A percentile compares a stretch with the other conserved stretches of the same genome.
These are phyloP conservation scores for Ips typographus DNA, from an alignment of 1,140 invertebrate species.

Conservation along the genomic window DNA sequence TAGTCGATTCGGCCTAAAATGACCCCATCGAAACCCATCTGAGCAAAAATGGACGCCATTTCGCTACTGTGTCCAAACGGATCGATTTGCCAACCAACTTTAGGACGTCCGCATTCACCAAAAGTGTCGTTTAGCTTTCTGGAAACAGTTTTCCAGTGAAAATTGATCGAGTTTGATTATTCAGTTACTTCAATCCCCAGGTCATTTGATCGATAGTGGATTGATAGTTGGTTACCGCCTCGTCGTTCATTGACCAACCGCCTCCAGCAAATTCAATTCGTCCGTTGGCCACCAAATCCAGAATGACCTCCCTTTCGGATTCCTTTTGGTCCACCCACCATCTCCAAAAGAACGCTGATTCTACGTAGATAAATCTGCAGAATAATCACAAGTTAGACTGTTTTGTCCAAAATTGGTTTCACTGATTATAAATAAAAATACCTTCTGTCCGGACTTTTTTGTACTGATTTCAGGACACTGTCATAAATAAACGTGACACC, in stretches of 20 bases:
- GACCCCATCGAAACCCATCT: constrained; percentile 82
- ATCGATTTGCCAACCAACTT: constrained; percentile 91
- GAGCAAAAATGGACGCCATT: constrained; percentile 82
- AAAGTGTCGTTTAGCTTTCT: constrained; percentile 78
- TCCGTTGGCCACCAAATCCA: constrained; percentile 67
- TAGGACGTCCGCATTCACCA: constrained; percentile 77
- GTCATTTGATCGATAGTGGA: constrained; percentile 92
- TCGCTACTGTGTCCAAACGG: constrained; percentile 91
- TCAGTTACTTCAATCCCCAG: constrained; percentile 66
- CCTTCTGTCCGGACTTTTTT: constrained; percentile 17
- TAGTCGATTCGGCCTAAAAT: constrained; percentile 89
- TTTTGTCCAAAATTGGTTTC: background rate
- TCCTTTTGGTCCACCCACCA: constrained; percentile 85
- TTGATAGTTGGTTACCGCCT: constrained; percentile 89
- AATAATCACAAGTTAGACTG: background rate
- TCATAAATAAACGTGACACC: constrained; percentile 20
- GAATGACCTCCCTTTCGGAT: constrained; percentile 57
- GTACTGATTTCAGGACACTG: constrained; percentile 10
- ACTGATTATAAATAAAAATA: constrained; percentile 13
- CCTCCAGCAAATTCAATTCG: constrained; percentile 87
- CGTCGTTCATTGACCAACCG: constrained; percentile 93
- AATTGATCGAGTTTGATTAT: constrained; percentile 7
- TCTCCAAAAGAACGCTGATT: constrained; percentile 87
- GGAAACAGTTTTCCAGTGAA: background rate
- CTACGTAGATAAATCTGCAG: constrained; percentile 73